Conservation (phyloP, 2,113 vertebrate genomes). For the Fukomys damarensis region DNA sequence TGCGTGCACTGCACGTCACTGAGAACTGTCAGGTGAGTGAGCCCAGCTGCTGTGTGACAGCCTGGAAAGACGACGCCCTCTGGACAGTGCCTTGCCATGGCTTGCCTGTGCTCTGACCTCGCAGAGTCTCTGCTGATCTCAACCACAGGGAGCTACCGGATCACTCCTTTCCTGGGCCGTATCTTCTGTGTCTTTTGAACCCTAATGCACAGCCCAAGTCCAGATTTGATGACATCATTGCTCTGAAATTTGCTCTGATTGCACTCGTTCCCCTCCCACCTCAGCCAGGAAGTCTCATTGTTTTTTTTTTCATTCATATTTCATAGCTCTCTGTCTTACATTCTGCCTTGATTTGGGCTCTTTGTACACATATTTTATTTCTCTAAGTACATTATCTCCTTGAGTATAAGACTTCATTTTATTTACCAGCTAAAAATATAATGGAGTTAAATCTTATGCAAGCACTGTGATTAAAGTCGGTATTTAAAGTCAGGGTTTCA, state of each 20-base stretch:
- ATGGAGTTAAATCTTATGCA: background rate
- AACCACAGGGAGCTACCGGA: background rate
- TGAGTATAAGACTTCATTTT: slow-evolving; percentile 9
- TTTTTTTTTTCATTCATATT: background rate
- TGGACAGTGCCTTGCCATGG: background rate
- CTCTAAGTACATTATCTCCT: background rate
- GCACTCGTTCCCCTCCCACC: background rate
- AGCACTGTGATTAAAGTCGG: background rate
- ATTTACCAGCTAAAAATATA: background rate
- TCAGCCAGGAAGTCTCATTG: background rate
- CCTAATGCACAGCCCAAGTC: background rate
- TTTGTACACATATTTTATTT: background rate
- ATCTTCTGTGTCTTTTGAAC: background rate
- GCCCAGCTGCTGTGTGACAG: background rate
- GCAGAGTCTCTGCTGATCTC: background rate
- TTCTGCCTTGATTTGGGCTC: background rate
- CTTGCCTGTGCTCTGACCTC: background rate
- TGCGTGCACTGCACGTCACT: background rate
- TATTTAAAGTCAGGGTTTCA: slow-evolving; percentile 40
- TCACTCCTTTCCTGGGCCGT: background rate
- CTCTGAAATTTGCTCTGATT: background rate
- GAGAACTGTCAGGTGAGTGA: background rate
- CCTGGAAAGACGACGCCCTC: too few species aligned
- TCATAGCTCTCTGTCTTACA: background rate
- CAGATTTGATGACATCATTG: background rate